Base-by-base conservation (phyloP, 2,888 invertebrate genomes). In the Cryptosula pallasiana region DNA sequence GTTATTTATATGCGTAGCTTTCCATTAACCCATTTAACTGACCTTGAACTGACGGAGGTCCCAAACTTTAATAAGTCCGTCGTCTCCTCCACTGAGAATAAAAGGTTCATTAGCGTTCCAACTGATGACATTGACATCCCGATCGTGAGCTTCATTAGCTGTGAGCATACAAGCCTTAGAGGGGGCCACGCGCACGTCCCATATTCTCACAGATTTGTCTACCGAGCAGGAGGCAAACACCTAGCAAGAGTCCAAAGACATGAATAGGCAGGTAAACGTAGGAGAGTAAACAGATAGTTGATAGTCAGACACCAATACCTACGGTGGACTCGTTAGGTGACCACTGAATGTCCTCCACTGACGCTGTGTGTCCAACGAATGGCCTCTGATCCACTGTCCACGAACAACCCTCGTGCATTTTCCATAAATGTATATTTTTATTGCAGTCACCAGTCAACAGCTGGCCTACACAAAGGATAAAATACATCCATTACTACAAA, bases 331-430 rank as follows among this genome's bases (percentile, higher is more conserved):
- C 99, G 86, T 91, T 95, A 0, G 97, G 97, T 73, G 97, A 97
- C 99, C 99, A 99, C 81, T 98, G 97, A 75, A 99, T 87, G 85
- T 99, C 99, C 87, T 99, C 99, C 16, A 99, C 94, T 35, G 97
- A 97, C 69, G 89, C 90, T 27, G 90, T 91, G 83, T 99, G 99
- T 0, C 93, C 95, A 71, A 90, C 87, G 73, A 93, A 88, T 0
- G 98, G 93, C 70, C 92, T 88, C 83, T 94, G 93, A 85, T 96
- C 94, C 0, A 98, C 93, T 78, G 89, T 88, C 98, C 98, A 99
- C 16, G 88, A 87, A 20, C 90, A 90, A 74, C 88, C 90, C 81
- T 93, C 90, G 72, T 88, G 87, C 32, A 94, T 92, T 76, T 89
- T 89, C 98, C 98, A 99, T 77, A 97, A 88, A 82, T 96, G 95